Evolutionary conservation across 2,888 invertebrate genomes (phyloP).

Genomic region (Pilophorus perplexus): DNA sequence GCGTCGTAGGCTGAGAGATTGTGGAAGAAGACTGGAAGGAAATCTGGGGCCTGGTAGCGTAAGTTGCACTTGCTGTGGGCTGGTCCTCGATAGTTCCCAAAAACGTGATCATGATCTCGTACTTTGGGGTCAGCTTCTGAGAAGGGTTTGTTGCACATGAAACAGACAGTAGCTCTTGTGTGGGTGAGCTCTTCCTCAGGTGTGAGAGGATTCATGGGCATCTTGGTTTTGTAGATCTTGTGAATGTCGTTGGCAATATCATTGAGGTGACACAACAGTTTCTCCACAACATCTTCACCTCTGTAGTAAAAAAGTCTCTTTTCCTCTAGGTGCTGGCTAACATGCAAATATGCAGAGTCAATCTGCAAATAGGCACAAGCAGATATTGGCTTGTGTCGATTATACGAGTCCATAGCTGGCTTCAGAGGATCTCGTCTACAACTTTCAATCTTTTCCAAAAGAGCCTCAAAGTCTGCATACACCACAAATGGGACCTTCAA

Average conservation of each 20-base stretch:
- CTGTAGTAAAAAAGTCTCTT: background rate
- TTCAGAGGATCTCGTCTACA: background rate
- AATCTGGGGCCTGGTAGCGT: conserved; percentile 48
- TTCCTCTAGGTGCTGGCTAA: background rate
- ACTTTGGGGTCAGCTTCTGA: background rate
- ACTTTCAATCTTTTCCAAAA: background rate
- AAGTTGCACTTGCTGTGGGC: conserved; percentile 49
- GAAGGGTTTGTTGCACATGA: too few species aligned
- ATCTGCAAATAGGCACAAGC: conserved; percentile 4
- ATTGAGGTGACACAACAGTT: background rate
- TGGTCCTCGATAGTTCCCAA: background rate
- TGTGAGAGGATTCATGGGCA: conserved; percentile 42
- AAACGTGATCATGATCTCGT: background rate
- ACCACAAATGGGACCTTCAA: conserved; percentile 12
- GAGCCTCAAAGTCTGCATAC: conserved; percentile 21
- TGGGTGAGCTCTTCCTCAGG: background rate
- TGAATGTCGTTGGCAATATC: background rate
- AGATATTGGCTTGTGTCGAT: background rate
- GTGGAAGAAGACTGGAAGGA: conserved; percentile 49
- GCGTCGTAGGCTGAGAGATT: too few species aligned
- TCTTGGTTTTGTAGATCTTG: background rate
- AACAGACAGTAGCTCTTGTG: background rate
- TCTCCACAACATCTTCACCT: background rate
- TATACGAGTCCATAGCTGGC: background rate
- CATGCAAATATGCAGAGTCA: background rate